Evolutionary conservation across 2,113 vertebrate species (phyloP).

Genomic region (Colinus virginianus): DNA sequence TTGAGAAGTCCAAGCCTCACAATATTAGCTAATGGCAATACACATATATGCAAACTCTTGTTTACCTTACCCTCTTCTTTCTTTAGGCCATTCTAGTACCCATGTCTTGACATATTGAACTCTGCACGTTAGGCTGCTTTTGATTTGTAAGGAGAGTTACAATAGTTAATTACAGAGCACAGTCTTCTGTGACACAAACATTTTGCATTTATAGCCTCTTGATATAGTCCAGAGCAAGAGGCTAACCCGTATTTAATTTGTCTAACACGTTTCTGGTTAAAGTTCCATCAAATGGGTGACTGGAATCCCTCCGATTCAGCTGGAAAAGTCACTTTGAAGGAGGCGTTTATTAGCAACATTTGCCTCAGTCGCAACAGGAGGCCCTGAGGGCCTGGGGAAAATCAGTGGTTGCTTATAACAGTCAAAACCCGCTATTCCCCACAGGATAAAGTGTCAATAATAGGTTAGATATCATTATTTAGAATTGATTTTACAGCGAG

Average conservation of each 20-base stretch:
- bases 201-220: conserved; percentile 80
- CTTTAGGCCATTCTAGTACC: conserved; percentile 26
- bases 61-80: background rate
- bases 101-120: conserved; percentile 63
- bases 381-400: conserved; percentile 73
- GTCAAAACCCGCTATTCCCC: conserved; percentile 33
- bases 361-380: conserved; percentile 77
- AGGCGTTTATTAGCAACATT: conserved; percentile 81
- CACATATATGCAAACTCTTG: background rate
- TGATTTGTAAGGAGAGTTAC: conserved; percentile 81
- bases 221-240: conserved; percentile 83
- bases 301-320: conserved; percentile 69
- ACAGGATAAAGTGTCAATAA: conserved; percentile 61
- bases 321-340: conserved; percentile 79
- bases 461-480: conserved; percentile 32
- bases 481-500: conserved; percentile 52
- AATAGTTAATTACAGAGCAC: conserved; percentile 79
- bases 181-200: conserved; percentile 77
- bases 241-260: conserved; percentile 88
- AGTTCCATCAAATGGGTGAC: conserved; percentile 73
- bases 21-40: background rate
- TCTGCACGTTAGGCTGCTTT: conserved; percentile 51
- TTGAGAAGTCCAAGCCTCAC: background rate
- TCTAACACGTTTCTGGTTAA: conserved; percentile 85
- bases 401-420: conserved; percentile 72